Evolutionary conservation across 2,797 vertebrate genomes (phyloP).

Genomic region (Tolypeutes matacus): DNA sequence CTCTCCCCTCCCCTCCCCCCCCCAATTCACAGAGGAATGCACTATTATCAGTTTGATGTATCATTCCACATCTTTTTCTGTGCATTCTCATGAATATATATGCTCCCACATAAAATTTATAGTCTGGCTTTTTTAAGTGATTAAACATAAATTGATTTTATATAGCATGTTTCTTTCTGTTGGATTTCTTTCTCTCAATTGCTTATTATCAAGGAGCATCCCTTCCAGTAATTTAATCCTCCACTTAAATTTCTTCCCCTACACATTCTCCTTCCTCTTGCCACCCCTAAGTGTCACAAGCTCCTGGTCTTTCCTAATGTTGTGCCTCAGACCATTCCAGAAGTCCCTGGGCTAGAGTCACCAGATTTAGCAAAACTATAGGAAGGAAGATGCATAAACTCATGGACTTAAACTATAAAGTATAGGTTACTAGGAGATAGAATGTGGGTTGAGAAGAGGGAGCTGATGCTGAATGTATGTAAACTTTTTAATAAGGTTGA

Average conservation of each 20-base stretch:
- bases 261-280: background rate
- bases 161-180: background rate
- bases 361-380: constrained; percentile 1
- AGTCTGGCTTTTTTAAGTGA: background rate
- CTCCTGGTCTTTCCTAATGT: background rate
- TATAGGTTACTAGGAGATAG: too few relatives aligned
- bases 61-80: background rate
- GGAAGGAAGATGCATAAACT: background rate
- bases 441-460: too few relatives aligned
- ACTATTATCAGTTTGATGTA: background rate
- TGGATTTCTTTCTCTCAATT: background rate
- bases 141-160: background rate
- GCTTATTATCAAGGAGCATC: background rate
- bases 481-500: too few relatives aligned
- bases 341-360: background rate
- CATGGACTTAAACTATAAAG: too few relatives aligned
- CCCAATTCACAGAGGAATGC: background rate
- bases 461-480: too few relatives aligned
- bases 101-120: background rate
- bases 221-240: background rate
- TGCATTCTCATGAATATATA: background rate
- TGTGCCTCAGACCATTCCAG: background rate
- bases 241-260: background rate
- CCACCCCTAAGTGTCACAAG: background rate
- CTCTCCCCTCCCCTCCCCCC: background rate